Evolutionary conservation across 2,888 invertebrate genomes (phyloP).

Genomic region (Chirona hameri): DNA sequence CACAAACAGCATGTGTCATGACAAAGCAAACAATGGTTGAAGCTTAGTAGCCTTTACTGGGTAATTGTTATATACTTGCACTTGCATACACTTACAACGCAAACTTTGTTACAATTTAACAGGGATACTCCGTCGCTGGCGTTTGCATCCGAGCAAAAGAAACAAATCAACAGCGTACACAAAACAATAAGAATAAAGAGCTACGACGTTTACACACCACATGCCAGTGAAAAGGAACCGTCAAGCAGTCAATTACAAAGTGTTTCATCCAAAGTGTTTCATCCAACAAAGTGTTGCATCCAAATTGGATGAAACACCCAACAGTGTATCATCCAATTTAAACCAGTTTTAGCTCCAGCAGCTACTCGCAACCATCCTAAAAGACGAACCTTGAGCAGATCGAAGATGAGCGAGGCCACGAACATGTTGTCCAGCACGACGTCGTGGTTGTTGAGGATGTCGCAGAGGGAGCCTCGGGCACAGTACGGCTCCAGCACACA

Average conservation of each 20-base stretch:
- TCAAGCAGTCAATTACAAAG: background rate
- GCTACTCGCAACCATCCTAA: slow-evolving; percentile 45
- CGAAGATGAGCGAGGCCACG: slow-evolving; percentile 81
- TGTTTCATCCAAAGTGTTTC: background rate
- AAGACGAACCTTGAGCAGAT: slow-evolving; percentile 69
- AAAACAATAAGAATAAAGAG: background rate
- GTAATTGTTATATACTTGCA: background rate
- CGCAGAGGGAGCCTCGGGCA: slow-evolving; percentile 79
- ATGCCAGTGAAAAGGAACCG: background rate
- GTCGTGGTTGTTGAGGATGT: slow-evolving; percentile 91
- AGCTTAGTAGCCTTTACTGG: background rate
- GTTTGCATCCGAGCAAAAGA: no score
- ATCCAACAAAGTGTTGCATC: no score
- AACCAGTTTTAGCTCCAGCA: background rate
- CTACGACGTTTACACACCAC: background rate
- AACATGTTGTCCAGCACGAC: slow-evolving; percentile 86
- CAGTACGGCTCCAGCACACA: slow-evolving; percentile 76
- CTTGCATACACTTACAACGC: background rate
- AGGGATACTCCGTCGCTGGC: background rate
- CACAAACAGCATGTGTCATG: no score
- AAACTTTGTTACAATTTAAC: background rate
- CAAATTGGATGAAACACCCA: background rate
- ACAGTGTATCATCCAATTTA: no score
- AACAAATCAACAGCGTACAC: background rate
- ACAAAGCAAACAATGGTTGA: no score